Evolutionary conservation across 2,113 vertebrate genomes (phyloP).

Genomic region (Eretmochelys imbricata): DNA sequence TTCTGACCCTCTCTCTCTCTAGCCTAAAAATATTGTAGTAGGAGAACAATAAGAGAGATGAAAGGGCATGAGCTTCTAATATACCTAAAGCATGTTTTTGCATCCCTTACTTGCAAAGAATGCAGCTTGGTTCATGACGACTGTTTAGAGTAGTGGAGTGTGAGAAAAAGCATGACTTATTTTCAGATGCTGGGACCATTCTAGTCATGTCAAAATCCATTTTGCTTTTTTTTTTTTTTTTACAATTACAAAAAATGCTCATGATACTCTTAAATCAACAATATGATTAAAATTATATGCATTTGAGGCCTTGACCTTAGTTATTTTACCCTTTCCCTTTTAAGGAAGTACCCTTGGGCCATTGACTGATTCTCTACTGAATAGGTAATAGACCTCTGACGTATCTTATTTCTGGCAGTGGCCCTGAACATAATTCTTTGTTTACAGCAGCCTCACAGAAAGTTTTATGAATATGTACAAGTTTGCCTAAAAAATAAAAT

Average conservation of each 20-base stretch:
- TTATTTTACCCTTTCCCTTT: conserved; percentile 76
- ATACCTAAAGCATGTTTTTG: not conserved
- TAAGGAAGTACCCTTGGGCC: conserved; percentile 78
- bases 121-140: not conserved
- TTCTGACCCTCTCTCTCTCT: not conserved
- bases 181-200: not conserved
- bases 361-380: conserved; percentile 60
- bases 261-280: conserved; percentile 70
- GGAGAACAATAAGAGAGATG: not conserved
- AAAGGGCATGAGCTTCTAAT: not conserved
- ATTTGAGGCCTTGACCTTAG: conserved; percentile 52
- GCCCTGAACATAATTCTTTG: conserved; percentile 74
- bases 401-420: conserved; percentile 76
- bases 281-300: conserved; percentile 62
- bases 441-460: conserved; percentile 70
- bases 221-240: too few species aligned
- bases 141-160: not conserved
- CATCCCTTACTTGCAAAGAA: not conserved
- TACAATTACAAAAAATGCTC: conserved; percentile 15
- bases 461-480: conserved; percentile 68
- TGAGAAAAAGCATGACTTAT: not conserved
- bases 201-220: not conserved
- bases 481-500: conserved; percentile 55
- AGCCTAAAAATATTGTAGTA: not conserved
- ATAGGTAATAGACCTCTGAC: conserved; percentile 76